Percentiles rank a stretch among this genome's conserved stretches.
Evolutionary conservation across 2,797 vertebrate genomes (phyloP).

Genomic region (Manis pentadactyla): DNA sequence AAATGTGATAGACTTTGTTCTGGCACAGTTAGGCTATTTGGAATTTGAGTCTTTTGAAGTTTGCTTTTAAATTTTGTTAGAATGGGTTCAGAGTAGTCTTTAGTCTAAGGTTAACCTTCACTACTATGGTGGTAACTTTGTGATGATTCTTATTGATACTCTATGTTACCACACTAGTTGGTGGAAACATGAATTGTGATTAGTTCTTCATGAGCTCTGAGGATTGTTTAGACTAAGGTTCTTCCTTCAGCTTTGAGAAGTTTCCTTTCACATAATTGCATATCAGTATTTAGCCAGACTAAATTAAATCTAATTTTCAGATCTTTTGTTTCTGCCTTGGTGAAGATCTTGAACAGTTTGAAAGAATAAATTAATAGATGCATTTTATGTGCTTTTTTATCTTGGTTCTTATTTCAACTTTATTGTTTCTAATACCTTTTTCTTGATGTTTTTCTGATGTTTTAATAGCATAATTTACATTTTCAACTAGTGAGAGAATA

Average conservation of each 20-base stretch:
- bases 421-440: not conserved
- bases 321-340: not conserved
- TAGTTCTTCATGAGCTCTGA: not conserved
- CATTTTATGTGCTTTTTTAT: slow-evolving; percentile 1
- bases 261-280: not conserved
- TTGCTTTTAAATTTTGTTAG: not conserved
- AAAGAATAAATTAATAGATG: slow-evolving; percentile 21
- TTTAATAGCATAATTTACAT: not conserved
- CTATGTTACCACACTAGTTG: not conserved
- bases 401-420: slow-evolving; percentile 18
- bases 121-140: not conserved
- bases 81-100: not conserved
- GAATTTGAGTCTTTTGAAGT: slow-evolving; percentile 28
- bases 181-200: not conserved
- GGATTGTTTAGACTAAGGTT: not conserved
- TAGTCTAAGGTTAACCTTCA: not conserved
- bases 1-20: not conserved
- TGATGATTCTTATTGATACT: not conserved
- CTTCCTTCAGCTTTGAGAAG: not conserved
- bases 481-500: not conserved
- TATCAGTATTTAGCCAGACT: not conserved
- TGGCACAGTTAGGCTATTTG: not conserved
- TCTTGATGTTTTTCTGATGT: not conserved
- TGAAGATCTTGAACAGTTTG: not conserved
- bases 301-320: slow-evolving; percentile 2